Base-by-base conservation (phyloP, 2,888 invertebrate genomes). In the Camptogramma bilineatum region DNA sequence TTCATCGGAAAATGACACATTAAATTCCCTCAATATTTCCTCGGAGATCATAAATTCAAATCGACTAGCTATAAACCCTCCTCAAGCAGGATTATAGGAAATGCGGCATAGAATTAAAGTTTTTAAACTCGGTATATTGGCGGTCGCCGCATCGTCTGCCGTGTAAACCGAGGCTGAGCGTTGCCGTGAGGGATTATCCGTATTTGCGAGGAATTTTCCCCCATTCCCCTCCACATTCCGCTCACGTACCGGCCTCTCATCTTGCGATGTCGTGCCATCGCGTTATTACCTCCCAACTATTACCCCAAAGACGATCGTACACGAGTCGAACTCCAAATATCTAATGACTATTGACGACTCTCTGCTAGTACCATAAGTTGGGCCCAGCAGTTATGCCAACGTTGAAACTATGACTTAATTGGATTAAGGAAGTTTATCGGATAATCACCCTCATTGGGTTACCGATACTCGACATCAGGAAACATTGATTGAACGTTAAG, bases 261-360 rank as follows among this genome's bases (percentile, higher is more conserved):
- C 88, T 87, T 82, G 81, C 80, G 82, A 77, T 83, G 86, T 86
- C 86, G 85, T 83, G 80, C 80, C 85, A 82, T 79, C 85, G 80
- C 81, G 85, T 87, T 90, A 90, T 90, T 90, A 90, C 88, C 83
- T 85, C 81, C 77, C 85, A 83, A 87, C 88, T 85, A 86, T 87
- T 86, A 82, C 85, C 73, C 78, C 77, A 74, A 72, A 72, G 73
- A 73, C 78, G 72, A 68, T 70, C 75, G 75, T 76, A 76, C 77
- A 75, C 73, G 76, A 80, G 71, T 78, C 79, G 73, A 79, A 76
- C 74, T 73, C 73, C 73, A 79, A 82, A 81, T 78, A 78, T 74
- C 69, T 73, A 73, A 73, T 73, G 71, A 71, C 73, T 69, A 68
- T 71, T 66, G 69, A 71, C 63, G 68, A 70, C 53, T 66, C 59